phyloP scores from a whole-genome alignment of 2,888 invertebrate genomes.

The Drosophila melanosoma region DNA sequence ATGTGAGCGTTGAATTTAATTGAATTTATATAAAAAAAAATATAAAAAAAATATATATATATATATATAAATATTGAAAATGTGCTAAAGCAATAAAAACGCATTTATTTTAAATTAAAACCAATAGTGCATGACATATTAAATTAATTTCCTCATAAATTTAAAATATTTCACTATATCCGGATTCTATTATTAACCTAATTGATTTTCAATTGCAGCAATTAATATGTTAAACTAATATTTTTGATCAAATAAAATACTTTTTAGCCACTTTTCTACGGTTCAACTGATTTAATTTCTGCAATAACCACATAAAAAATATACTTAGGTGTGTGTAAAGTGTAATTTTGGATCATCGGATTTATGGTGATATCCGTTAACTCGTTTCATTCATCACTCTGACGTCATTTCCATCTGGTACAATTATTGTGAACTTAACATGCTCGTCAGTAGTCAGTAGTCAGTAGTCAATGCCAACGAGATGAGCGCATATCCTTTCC shows the following conservation, averaged over 20 bases:
- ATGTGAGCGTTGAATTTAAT: not conserved
- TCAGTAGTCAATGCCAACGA: slow-evolving; percentile 24
- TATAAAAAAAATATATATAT: not conserved
- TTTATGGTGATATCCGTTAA: slow-evolving; percentile 19
- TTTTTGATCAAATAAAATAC: not conserved
- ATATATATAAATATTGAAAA: not conserved
- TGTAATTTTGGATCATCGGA: slow-evolving; percentile 7
- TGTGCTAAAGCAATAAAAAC: not conserved
- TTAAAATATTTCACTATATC: not conserved
- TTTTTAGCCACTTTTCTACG: not conserved
- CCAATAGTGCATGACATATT: not conserved
- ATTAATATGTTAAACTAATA: not conserved
- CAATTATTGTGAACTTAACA: slow-evolving; percentile 23
- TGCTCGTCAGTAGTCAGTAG: not conserved
- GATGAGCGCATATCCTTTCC: slow-evolving; percentile 42
- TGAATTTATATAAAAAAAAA: no score
- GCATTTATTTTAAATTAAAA: not conserved
- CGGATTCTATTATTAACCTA: not conserved
- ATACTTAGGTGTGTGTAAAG: slow-evolving; percentile 7
- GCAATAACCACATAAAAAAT: slow-evolving; percentile 13
- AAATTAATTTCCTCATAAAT: not conserved
- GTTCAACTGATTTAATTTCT: not conserved
- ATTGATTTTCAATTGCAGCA: not conserved
- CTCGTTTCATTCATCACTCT: slow-evolving; percentile 16
- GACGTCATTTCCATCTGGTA: slow-evolving; percentile 13